phyloP scores from a whole-genome alignment of 1,140 invertebrate genomes.

The Plectrocnemia conspersa region DNA sequence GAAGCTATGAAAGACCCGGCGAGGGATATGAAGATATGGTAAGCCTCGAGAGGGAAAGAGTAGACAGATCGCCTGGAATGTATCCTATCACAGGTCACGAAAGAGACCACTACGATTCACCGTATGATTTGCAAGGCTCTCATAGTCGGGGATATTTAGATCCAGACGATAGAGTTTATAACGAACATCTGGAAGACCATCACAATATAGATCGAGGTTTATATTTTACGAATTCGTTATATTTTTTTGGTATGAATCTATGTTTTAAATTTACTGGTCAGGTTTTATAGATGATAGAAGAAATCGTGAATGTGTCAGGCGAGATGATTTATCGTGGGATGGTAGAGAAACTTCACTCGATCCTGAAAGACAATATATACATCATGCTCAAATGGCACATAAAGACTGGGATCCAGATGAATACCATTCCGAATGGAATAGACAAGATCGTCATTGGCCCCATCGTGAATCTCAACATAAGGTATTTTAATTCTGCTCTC shows the following conservation, averaged over 20 bases:
- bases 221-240: constrained; percentile 10
- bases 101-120: constrained; percentile 48
- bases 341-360: constrained; percentile 47
- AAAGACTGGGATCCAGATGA: constrained; percentile 53
- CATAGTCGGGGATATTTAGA: constrained; percentile 45
- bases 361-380: constrained; percentile 47
- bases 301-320: constrained; percentile 40
- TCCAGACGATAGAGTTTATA: constrained; percentile 48
- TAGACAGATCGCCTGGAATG: constrained; percentile 43
- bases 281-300: constrained; percentile 33
- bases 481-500: constrained; percentile 35
- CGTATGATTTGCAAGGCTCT: constrained; percentile 47
- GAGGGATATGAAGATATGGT: constrained; percentile 46
- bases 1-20: constrained; percentile 46
- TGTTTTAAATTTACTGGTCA: constrained; percentile 10
- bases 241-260: not conserved
- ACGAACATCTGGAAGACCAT: constrained; percentile 45
- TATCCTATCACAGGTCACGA: constrained; percentile 41
- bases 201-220: constrained; percentile 46
- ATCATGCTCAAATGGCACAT: constrained; percentile 38
- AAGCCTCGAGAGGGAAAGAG: constrained; percentile 41
- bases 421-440: constrained; percentile 48
- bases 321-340: constrained; percentile 49
- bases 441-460: constrained; percentile 47
- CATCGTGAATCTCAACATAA: constrained; percentile 44